Evolutionary conservation across 2,797 vertebrate species (phyloP), one percentile per base, ranked within the genome.

Genomic region (Taeniopygia guttata): DNA sequence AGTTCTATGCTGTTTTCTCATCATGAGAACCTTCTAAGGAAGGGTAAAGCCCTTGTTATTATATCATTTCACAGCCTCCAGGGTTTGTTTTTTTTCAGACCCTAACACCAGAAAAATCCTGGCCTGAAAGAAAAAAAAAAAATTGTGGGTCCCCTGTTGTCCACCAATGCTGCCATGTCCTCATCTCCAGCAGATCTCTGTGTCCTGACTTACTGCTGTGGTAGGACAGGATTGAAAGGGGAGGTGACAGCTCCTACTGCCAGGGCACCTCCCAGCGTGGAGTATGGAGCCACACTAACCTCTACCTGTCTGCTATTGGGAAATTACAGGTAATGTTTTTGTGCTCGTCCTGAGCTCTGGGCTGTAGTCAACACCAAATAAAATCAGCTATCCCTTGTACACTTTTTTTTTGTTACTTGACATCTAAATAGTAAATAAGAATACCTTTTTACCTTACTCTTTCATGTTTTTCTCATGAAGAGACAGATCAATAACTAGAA

Each of bases 81-180:
- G 5, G 6, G 23, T 6, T 30, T 38, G 9, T 38, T 38, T n/a
- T n/a, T 38, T 32, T 26, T 9, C 9, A 16, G 14, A 22, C 7
- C 10, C 10, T 12, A 58, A 9, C 12, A 38, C 9, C 11, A 62
- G 9, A 56, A 58, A 94, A 64, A 52, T 34, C 8, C 21, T 75
- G 8, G 4, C 21, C 14, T 34, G 23, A 76, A 79, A 59, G 17
- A 6, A 63, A 43, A 81, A 45, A 16, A 29, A 27, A 3, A n/a
- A 30, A 7, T 8, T 9, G 9, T 5, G 2, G 20, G 5, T 43
- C 75, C 29, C 17, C 8, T 46, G 9, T 32, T 34, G 10, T 43
- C 18, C 4, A 8, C 11, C 2, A 10, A 29, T 54, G 18, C 19
- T 18, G 3, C 26, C 2, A 2, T 26, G n/a, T 0, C 7, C 3